Evolutionary conservation across 2,113 vertebrate genomes (phyloP), one percentile per base, ranked within the genome.

Genomic region (Dendrocopos noguchii): DNA sequence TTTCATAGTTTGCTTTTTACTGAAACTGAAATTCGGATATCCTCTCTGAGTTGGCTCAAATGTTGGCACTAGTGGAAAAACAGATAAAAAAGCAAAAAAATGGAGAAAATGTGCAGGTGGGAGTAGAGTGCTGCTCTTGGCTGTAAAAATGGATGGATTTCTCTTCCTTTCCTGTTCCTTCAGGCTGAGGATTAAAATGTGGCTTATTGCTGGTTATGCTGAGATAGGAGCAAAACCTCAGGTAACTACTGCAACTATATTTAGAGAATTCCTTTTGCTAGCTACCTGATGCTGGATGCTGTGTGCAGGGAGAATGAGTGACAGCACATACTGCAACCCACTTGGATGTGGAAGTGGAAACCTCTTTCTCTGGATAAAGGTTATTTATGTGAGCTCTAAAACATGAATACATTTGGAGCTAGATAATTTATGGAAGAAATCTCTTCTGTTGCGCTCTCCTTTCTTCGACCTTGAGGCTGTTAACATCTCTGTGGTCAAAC

Each of bases 381-480:
- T 71, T 88, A 84, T 89, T 82, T 46, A 59, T 93, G 14, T 92
- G 63, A 64, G 53, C 78, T 81, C n/a, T 73, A 53, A 61, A 79
- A 81, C 14, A 57, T 31, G 7, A 79, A 70, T 57, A 36, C 34
- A 8, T 79, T 81, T 68, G 19, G 12, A 66, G 25, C 34, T 65
- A 87, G 28, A 27, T 80, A 57, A 44, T 72, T 75, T 81, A 36
- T 4, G 1, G 66, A 81, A 92, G 18, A 61, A 82, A 33, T 89
- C 13, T n/a, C 59, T 86, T 79, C 42, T 91, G 44, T 57, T 59
- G 39, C 0, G 0, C 34, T 74, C 36, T 77, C 9, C 56, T 83
- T 7, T 93, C 50, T 88, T 78, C 0, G 5, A 11, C 78, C 44
- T 70, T 81, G 44, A 68, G 29, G 50, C 57, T 79, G 11, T 34